Base-by-base conservation (phyloP, 1,140 invertebrate species). In the Helicorthomorpha holstii region DNA sequence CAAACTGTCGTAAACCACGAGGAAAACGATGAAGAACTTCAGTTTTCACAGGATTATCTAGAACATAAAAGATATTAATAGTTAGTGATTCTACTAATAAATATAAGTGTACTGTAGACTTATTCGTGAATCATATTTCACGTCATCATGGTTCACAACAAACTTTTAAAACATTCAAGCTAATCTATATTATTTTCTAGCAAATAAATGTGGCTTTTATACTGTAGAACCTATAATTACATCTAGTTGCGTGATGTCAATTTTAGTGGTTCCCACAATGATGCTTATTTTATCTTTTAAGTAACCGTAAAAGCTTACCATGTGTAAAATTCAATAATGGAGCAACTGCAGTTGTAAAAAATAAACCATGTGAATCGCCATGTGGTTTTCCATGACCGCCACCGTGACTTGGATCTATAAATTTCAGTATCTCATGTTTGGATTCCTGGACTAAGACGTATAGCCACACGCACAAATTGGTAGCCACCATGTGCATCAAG, bases 401-500 rank as follows among this genome's bases (percentile, higher is more conserved):
- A 44, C 24, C n/a, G 1, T 49, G 49, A 23, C 63, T 62, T n/a
- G 58, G 56, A 38, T 60, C 52, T 24, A 60, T 54, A 27, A 68
- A 53, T 42, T 64, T 60, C n/a, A 91, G 71, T 52, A 92, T 92
- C 70, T 92, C 86, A 63, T 92, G 87, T 67, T 89, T 91, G 0
- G 89, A 93, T 71, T 93, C 88, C 63, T 91, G 85, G 2, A 93
- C 81, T 1, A 93, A 72, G 1, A 93, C 89, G 59, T 89, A 88
- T 2, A 93, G 69, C 89, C 89, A 94, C 1, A 93, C 86, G 19
- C 85, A 90, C 34, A 94, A 68, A 70, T 94, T 94, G 1, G 89
- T 93, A 19, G 85, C 89, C 51, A 93, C 90, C 85, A 94, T 90
- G 66, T 94, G 90, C 87, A 93, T 93, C 26, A 94, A 67, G 1